Evolutionary conservation across 2,888 invertebrate species (phyloP).

Genomic region (Andrena dorsata): DNA sequence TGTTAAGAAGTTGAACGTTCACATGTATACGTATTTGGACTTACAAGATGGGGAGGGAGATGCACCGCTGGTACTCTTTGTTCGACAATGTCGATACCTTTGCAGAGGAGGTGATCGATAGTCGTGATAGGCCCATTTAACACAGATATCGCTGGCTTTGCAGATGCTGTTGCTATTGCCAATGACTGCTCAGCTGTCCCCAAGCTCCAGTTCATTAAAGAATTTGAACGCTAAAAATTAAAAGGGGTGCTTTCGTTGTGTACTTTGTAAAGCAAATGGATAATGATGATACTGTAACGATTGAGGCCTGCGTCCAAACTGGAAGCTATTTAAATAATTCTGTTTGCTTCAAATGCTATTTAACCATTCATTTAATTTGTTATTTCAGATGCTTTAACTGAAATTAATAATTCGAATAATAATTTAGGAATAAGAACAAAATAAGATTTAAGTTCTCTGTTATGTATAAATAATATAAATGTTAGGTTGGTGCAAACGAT

Average conservation of each 20-base stretch:
- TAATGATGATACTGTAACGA: too few relatives aligned
- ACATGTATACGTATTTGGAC: slow-evolving; percentile 64
- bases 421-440: too few relatives aligned
- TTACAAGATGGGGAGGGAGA: slow-evolving; percentile 94
- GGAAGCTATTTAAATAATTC: too few relatives aligned
- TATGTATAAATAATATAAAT: too few relatives aligned
- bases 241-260: neutral
- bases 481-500: too few relatives aligned
- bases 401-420: too few relatives aligned
- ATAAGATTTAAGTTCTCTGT: too few relatives aligned
- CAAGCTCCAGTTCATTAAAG: slow-evolving; percentile 91
- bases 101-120: slow-evolving; percentile 92
- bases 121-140: slow-evolving; percentile 88
- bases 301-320: too few relatives aligned
- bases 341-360: too few relatives aligned
- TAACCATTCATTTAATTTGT: too few relatives aligned
- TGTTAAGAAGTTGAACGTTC: neutral
- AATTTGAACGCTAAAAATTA: slow-evolving; percentile 88
- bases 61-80: slow-evolving; percentile 93
- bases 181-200: slow-evolving; percentile 91
- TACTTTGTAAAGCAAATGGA: neutral
- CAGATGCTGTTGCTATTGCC: slow-evolving; percentile 90
- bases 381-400: too few relatives aligned
- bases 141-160: slow-evolving; percentile 91
- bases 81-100: slow-evolving; percentile 94